Percentiles rank a stretch among this genome's conserved stretches.
Evolutionary conservation across 2,113 vertebrate genomes (phyloP).

Genomic region (Sclerurus mexicanus): DNA sequence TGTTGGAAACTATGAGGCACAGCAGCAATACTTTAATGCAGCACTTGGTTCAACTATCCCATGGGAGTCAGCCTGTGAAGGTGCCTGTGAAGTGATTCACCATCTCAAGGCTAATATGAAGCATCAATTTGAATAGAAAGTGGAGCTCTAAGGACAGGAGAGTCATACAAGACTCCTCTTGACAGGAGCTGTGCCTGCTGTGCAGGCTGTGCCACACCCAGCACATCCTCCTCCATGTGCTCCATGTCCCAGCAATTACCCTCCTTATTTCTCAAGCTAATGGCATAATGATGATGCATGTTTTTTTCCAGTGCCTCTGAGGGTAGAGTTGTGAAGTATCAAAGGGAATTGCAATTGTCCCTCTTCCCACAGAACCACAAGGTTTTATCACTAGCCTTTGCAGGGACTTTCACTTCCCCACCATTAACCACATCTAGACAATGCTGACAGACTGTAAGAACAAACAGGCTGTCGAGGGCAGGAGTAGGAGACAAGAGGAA

Average conservation of each 20-base stretch:
- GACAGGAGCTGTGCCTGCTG: neutral
- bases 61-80: neutral
- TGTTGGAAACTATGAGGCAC: neutral
- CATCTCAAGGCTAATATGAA: neutral
- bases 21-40: neutral
- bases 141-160: neutral
- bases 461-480: neutral
- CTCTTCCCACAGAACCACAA: neutral
- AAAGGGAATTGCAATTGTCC: neutral
- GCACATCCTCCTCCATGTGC: accelerated
- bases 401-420: neutral
- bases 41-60: neutral
- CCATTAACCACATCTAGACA: neutral
- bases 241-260: neutral
- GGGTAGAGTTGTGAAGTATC: neutral
- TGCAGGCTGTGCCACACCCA: neutral
- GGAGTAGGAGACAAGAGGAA: neutral
- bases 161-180: neutral
- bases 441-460: neutral
- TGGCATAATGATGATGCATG: neutral
- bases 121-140: neutral
- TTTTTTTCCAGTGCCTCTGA: neutral
- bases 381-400: neutral
- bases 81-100: neutral
- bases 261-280: neutral